A percentile compares a stretch with the other conserved stretches of the same genome.
These are phyloP conservation scores for Meganola albula DNA, from an alignment of 2,888 invertebrate species.

Conservation along the genomic window DNA sequence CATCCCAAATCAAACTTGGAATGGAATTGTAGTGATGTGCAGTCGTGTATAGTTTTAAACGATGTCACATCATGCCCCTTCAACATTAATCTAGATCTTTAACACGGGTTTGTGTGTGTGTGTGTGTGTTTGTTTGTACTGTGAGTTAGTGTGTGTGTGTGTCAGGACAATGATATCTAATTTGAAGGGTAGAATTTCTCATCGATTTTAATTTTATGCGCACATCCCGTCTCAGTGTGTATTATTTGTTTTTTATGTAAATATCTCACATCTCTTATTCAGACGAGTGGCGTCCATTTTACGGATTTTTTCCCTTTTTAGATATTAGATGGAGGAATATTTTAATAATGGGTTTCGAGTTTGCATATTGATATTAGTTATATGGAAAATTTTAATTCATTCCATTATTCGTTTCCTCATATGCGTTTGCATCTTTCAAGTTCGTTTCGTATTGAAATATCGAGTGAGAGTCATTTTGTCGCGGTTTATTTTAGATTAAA, in stretches of 20 bases:
- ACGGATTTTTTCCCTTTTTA: slow-evolving; percentile 53
- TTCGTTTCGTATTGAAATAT: no score
- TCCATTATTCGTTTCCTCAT: slow-evolving; percentile 6
- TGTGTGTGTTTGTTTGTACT: slow-evolving; percentile 39
- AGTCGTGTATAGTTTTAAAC: slow-evolving; percentile 31
- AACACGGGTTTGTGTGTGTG: slow-evolving; percentile 32
- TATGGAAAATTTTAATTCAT: slow-evolving; percentile 22
- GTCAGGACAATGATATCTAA: slow-evolving; percentile 74
- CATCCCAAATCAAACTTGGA: slow-evolving; percentile 17
- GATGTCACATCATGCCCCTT: slow-evolving; percentile 42
- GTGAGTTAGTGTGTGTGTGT: slow-evolving; percentile 44
- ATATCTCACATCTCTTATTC: slow-evolving; percentile 67
- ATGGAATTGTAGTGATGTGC: slow-evolving; percentile 20
- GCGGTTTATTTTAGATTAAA: no score
- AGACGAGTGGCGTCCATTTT: slow-evolving; percentile 63
- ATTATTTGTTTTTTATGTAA: slow-evolving; percentile 77
- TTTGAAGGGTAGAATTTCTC: slow-evolving; percentile 74
- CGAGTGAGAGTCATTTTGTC: no score
- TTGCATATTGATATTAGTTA: slow-evolving; percentile 40
- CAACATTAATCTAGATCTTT: slow-evolving; percentile 63
- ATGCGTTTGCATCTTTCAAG: no score
- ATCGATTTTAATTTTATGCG: slow-evolving; percentile 78
- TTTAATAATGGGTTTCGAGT: slow-evolving; percentile 48
- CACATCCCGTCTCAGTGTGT: slow-evolving; percentile 70
- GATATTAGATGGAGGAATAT: slow-evolving; percentile 55